Conservation (phyloP, 2,888 invertebrate species). For the Cabera pusaria region DNA sequence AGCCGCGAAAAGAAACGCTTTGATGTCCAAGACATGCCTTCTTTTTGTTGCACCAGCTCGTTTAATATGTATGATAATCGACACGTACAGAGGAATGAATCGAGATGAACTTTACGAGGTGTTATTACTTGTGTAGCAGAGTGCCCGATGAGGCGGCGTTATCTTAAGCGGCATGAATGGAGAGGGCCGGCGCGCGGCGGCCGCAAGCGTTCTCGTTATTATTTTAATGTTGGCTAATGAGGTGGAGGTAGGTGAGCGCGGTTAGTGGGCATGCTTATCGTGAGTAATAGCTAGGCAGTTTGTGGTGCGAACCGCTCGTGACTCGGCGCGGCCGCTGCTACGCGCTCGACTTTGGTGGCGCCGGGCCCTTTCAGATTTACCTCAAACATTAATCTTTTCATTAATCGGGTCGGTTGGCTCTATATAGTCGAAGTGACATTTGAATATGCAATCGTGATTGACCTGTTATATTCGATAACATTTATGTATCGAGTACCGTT, state of each 20-base stretch:
- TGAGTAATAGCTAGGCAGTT: conserved; percentile 59
- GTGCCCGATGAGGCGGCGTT: conserved; percentile 20
- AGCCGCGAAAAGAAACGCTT: conserved; percentile 50
- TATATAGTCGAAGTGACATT: conserved; percentile 52
- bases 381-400: conserved; percentile 64
- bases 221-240: conserved; percentile 67
- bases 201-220: conserved; percentile 56
- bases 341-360: conserved; percentile 40
- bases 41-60: conserved; percentile 28
- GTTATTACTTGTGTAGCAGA: conserved; percentile 36
- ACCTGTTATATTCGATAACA: conserved; percentile 26
- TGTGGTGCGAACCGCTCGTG: conserved; percentile 59
- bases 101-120: conserved; percentile 29
- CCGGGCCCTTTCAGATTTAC: conserved; percentile 60
- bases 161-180: conserved; percentile 38
- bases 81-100: conserved; percentile 28
- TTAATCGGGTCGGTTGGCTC: conserved; percentile 50
- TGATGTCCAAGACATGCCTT: conserved; percentile 44
- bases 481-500: conserved; percentile 23
- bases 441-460: conserved; percentile 44
- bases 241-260: conserved; percentile 58
- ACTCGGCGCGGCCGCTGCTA: conserved; percentile 42
- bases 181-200: conserved; percentile 40
- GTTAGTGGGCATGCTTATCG: conserved; percentile 56
- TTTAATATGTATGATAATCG: conserved; percentile 28